phyloP scores from a whole-genome alignment of 2,113 vertebrate genomes.

The Colossoma macropomum region DNA sequence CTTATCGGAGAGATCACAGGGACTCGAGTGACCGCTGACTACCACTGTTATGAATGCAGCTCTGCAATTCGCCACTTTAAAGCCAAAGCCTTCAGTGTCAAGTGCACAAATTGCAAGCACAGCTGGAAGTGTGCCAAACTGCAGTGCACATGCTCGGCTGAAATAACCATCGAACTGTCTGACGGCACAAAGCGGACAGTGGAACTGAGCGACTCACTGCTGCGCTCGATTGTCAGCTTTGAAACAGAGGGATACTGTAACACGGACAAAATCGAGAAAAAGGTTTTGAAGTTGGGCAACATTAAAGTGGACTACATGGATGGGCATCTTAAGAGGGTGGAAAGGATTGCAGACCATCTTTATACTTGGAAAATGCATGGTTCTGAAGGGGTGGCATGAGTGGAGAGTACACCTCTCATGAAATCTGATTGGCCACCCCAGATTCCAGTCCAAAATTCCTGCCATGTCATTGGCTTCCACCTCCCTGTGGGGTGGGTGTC shows the following conservation, averaged over 20 bases:
- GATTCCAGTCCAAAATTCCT: no score
- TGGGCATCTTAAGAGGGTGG: background rate
- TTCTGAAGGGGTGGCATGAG: no score
- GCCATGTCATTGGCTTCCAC: no score
- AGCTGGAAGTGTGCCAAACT: constrained; percentile 28
- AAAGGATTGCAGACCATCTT: background rate
- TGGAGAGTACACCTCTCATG: no score
- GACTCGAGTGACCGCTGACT: background rate
- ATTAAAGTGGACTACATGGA: constrained; percentile 12
- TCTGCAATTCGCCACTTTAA: background rate
- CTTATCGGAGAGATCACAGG: constrained; percentile 8
- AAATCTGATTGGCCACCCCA: no score
- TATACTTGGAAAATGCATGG: no score
- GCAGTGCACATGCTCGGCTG: background rate
- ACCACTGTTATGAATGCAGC: constrained; percentile 5
- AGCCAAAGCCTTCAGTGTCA: background rate
- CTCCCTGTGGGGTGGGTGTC: no score
- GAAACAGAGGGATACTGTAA: constrained; percentile 27
- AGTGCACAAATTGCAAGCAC: background rate
- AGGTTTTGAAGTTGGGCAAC: background rate
- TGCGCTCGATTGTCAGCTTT: constrained; percentile 22
- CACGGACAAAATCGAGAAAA: constrained; percentile 15
- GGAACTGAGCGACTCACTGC: constrained; percentile 10
- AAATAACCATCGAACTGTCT: constrained; percentile 15
- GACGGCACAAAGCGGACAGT: background rate